Base-by-base conservation (phyloP, 2,797 vertebrate genomes). In the Sebastolobus altivelis region DNA sequence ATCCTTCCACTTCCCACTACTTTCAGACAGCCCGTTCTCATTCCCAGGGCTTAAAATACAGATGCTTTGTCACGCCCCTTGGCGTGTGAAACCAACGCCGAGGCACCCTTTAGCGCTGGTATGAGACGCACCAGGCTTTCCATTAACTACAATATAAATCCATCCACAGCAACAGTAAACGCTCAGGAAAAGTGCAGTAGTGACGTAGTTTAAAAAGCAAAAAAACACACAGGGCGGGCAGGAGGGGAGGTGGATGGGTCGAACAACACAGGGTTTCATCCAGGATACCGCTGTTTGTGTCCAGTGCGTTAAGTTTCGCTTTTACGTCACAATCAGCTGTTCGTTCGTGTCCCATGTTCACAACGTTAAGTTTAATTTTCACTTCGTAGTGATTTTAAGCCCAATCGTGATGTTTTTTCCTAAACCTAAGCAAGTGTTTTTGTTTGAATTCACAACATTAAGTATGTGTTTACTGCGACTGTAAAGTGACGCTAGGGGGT, bases 251-350 rank as follows among this genome's bases (percentile, higher is more conserved):
- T 52, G 49, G 18, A 52, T 8, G 16, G 16, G 20, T 40, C 38
- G 11, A 40, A 40, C 16, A 49, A 20, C 20, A n/a, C 12, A 40
- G 0, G 49, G 49, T 2, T 18, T 20, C 8, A n/a, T 20, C 49
- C 49, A 52, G 8, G 49, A 52, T 20, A n/a, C 18, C 49, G 20
- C 49, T 52, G 49, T 52, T 52, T 1, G 8, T 52, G 49, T 52
- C 49, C 49, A 0, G 0, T n/a, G 20, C 8, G 0, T 46, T 46
- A 46, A 18, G 16, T 18, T 46, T 0, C 16, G 8, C 43, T 46
- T 46, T 46, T 18, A 18, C 43, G 7, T 8, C 16, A 18, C 43
- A 46, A 46, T 46, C 16, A 46, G 43, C 43, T 46, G 49, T 20
- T 14, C 14, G 20, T 52, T 0, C 8, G 0, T 52, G 49, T 38